Evolutionary conservation across 2,797 vertebrate genomes (phyloP).

Genomic region (Poeciliopsis presidionis): DNA sequence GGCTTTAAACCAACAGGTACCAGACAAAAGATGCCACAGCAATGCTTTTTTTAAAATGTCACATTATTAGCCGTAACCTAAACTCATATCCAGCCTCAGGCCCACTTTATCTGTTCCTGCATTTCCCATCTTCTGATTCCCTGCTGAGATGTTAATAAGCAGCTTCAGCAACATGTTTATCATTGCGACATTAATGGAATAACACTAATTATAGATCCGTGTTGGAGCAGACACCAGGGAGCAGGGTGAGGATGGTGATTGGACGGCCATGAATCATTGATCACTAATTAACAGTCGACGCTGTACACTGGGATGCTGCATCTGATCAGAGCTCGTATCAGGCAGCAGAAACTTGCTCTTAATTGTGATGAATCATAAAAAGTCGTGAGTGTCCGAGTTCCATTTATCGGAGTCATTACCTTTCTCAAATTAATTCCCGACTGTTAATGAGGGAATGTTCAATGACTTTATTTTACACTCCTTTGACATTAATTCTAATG

Average conservation of each 20-base stretch:
- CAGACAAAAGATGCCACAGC: background rate
- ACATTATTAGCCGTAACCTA: slow-evolving; percentile 2
- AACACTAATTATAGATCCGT: slow-evolving; percentile 34
- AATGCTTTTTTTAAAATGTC: background rate
- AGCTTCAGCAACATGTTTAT: slow-evolving; percentile 27
- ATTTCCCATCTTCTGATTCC: slow-evolving; percentile 7
- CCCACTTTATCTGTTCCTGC: slow-evolving; percentile 7
- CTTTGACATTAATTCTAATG: background rate
- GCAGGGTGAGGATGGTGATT: slow-evolving; percentile 6
- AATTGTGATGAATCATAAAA: slow-evolving; percentile 11
- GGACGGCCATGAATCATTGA: slow-evolving; percentile 29
- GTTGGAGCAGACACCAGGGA: slow-evolving; percentile 15
- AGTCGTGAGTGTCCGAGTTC: background rate
- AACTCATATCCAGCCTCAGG: slow-evolving; percentile 2
- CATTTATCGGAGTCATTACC: slow-evolving; percentile 41
- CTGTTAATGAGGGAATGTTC: slow-evolving; percentile 11
- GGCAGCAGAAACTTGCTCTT: slow-evolving; percentile 10
- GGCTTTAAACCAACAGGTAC: slow-evolving; percentile 6
- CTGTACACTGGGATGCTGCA: background rate
- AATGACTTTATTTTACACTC: background rate
- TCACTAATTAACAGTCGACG: slow-evolving; percentile 25
- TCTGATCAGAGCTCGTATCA: background rate
- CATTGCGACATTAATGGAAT: slow-evolving; percentile 32
- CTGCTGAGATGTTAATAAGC: slow-evolving; percentile 24
- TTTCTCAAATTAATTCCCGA: slow-evolving; percentile 22